phyloP scores from a whole-genome alignment of 2,113 vertebrate genomes.

The Phalacrocorax aristotelis region DNA sequence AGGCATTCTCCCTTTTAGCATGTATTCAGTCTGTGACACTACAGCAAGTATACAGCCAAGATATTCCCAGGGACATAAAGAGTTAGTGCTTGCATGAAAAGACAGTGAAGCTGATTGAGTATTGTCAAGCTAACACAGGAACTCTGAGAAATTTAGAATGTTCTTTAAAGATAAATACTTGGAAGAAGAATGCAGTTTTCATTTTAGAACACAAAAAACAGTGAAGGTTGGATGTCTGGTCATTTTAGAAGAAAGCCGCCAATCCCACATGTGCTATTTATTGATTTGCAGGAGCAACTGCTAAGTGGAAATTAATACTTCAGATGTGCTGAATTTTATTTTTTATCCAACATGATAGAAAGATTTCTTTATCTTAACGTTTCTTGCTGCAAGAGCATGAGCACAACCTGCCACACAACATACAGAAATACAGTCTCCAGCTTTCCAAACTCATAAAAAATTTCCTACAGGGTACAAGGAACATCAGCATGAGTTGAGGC shows the following conservation, averaged over 20 bases:
- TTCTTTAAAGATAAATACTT: neutral
- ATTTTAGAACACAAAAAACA: neutral
- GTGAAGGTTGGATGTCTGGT: neutral
- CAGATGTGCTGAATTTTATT: neutral
- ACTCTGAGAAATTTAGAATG: neutral
- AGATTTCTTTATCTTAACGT: neutral
- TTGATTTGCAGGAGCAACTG: neutral
- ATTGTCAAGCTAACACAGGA: neutral
- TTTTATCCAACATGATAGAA: neutral
- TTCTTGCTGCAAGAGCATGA: neutral
- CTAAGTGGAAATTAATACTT: neutral
- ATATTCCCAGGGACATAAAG: neutral
- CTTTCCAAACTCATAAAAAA: neutral
- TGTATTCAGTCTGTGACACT: neutral
- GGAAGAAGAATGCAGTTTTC: neutral
- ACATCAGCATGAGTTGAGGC: neutral
- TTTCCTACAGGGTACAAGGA: neutral
- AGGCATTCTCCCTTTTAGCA: neutral
- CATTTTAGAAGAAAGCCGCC: neutral
- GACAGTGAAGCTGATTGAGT: neutral
- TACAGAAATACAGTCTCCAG: neutral
- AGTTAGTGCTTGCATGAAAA: neutral
- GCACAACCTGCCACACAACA: neutral
- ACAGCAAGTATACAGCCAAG: neutral
- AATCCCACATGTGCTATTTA: fast-evolving